These are phyloP conservation scores for Callospermophilus lateralis DNA, from an alignment of 2,113 vertebrate genomes.

Conservation along the genomic window DNA sequence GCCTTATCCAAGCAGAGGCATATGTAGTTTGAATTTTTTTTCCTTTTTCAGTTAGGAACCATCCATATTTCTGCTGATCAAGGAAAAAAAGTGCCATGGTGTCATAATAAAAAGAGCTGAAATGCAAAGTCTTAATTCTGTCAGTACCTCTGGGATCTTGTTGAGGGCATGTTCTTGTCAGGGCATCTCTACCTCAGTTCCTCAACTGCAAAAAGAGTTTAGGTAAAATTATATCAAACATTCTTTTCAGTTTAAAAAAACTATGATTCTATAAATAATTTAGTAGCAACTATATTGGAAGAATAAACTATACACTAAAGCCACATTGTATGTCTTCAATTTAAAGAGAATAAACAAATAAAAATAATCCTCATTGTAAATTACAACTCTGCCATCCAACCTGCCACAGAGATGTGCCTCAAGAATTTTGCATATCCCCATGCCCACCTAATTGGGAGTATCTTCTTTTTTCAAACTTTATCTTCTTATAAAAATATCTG, in stretches of 20 bases:
- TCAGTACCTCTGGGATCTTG: not conserved
- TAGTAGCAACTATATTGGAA: not conserved
- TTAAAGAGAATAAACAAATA: slow-evolving; percentile 12
- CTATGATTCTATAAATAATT: slow-evolving; percentile 2
- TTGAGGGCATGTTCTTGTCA: not conserved
- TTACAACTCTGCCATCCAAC: not conserved
- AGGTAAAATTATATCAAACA: not conserved
- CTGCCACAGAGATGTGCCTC: not conserved
- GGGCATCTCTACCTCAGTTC: not conserved
- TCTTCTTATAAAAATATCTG: not conserved
- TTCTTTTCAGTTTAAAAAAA: not conserved
- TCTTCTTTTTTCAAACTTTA: not conserved
- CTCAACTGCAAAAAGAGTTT: not conserved
- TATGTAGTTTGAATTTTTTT: not conserved
- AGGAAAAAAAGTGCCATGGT: not conserved
- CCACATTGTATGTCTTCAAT: not conserved
- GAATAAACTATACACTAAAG: not conserved
- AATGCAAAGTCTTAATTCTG: not conserved
- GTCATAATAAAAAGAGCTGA: not conserved
- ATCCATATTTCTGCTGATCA: not conserved
- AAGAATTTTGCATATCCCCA: not conserved
- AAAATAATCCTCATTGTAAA: not conserved
- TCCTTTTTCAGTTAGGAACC: not conserved
- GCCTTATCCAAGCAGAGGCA: not conserved
- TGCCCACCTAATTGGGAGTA: not conserved